Conservation (phyloP, 2,797 vertebrate genomes). For the Mormyrops boulengeri region DNA sequence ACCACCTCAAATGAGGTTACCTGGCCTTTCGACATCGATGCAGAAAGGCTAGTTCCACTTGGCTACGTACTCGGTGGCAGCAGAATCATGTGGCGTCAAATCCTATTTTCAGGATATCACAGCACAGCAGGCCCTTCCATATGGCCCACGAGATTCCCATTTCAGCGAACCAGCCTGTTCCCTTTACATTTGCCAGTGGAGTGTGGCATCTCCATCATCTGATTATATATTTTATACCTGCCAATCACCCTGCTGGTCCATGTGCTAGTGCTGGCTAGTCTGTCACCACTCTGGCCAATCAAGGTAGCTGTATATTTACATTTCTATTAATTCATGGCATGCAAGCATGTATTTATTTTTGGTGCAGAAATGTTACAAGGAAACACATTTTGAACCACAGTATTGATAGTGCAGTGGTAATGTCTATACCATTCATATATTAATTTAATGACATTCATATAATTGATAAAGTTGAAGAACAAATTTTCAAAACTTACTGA, state of each 20-base stretch:
- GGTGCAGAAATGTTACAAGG: background rate
- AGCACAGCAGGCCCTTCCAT: constrained; percentile 36
- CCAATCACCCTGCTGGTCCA: constrained; percentile 22
- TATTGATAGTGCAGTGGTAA: background rate
- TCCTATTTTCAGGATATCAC: constrained; percentile 44
- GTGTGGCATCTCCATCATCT: constrained; percentile 25
- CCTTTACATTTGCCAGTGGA: constrained; percentile 38
- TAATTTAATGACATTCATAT: background rate
- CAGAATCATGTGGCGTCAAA: constrained; percentile 34
- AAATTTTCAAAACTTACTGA: background rate
- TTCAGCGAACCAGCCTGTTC: constrained; percentile 37
- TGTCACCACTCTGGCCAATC: constrained; percentile 15
- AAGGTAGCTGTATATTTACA: constrained; percentile 16
- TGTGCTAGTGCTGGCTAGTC: background rate
- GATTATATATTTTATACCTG: constrained; percentile 37
- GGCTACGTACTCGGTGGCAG: constrained; percentile 14
- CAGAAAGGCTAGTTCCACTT: background rate
- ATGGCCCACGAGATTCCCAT: constrained; percentile 34
- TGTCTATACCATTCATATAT: background rate
- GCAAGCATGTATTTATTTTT: background rate
- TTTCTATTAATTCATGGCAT: background rate
- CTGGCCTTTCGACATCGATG: constrained; percentile 14
- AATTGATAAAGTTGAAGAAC: background rate
- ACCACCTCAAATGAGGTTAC: constrained; percentile 27
- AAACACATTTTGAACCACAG: background rate